Evolutionary conservation across 2,797 vertebrate species (phyloP), one percentile per base, ranked within the genome.

Genomic region (Anguilla marmorata): DNA sequence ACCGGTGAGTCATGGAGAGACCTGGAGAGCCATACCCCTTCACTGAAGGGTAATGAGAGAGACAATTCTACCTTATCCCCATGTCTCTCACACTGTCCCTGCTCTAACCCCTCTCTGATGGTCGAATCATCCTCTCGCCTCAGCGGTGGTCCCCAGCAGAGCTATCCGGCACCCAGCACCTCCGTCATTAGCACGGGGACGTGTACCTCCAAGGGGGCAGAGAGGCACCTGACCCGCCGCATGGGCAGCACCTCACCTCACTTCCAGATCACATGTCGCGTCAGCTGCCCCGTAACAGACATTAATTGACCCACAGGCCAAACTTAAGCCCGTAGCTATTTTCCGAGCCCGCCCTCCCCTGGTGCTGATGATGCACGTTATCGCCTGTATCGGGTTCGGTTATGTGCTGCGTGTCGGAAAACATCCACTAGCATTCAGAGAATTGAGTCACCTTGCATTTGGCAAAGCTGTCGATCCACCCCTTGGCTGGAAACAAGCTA

Each of bases 361-460:
- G 37, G 56, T 12, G 63, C 30, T 76, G 50, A 24, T 27, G 69
- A 76, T 7, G 83, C 24, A 50, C 30, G 50, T 74, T 72, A 58
- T 50, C 52, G 21, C 30, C 21, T 45, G 30, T 74, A 45, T 84
- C 87, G 12, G 58, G 85, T 45, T 88, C 21, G 24, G 19, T 82
- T 50, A 48, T 82, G n/a, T 48, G 7, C 79, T 50, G 19, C 48
- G 79, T 19, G 24, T 54, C 4, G 84, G 58, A 88, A 52, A 30
- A 24, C 87, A 85, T 63, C 82, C 27, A 66, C 30, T 56, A 52
- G 30, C 82, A 72, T 88, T 54, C 74, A 54, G 45, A 85, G 69
- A 52, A 84, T 84, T 37, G 82, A 69, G 41, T 84, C 16, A 54
- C 83, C 84, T 84, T 74, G 87, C 82, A 88, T 84, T 60, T 85